These are phyloP conservation scores for Sebastes matsubarae DNA, from an alignment of 2,797 vertebrate species.

Conservation along the genomic window DNA sequence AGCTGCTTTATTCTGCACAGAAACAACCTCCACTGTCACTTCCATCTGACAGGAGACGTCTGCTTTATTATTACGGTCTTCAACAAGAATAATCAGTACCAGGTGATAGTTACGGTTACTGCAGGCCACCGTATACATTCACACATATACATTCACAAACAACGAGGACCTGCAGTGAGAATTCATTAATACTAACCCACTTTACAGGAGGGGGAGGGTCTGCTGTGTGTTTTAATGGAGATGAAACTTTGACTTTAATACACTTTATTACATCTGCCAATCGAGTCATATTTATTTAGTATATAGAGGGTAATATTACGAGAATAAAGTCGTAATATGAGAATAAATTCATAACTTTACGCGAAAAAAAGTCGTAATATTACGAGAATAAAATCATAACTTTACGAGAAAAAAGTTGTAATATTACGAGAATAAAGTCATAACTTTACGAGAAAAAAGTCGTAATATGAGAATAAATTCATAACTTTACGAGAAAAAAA, in stretches of 20 bases:
- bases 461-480: no score
- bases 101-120: neutral
- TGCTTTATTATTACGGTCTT: neutral
- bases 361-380: no score
- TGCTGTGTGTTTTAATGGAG: neutral
- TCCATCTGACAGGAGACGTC: neutral
- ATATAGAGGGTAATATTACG: neutral
- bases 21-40: neutral
- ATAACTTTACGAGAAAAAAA: no score
- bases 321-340: no score
- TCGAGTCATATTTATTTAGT: neutral
- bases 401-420: no score
- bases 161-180: conserved; percentile 28
- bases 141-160: neutral
- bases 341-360: no score
- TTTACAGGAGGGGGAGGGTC: conserved; percentile 19
- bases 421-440: no score
- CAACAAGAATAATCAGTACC: neutral
- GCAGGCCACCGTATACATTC: neutral
- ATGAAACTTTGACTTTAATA: neutral
- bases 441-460: no score
- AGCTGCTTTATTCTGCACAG: neutral
- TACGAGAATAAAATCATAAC: no score
- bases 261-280: neutral
- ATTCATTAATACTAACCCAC: conserved; percentile 65